Base-by-base conservation (phyloP, 2,888 invertebrate species). In the Sarcophaga rosellei region DNA sequence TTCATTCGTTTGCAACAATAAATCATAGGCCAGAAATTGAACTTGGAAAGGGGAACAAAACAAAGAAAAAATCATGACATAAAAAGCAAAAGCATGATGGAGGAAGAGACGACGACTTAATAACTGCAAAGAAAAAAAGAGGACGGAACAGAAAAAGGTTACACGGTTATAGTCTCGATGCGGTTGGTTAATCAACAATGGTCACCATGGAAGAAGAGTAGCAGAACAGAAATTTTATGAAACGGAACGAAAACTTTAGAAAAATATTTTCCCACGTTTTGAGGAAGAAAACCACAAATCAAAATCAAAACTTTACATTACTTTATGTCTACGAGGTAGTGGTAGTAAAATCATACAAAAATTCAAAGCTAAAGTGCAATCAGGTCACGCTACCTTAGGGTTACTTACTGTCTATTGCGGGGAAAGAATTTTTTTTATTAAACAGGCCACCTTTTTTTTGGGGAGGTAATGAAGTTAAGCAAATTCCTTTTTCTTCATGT, bases 121-220 rank as follows among this genome's bases (percentile, higher is more conserved):
- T n/a, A 17, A 44, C 12, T 47, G 35, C 25, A 57, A 47, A 66
- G 47, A 72, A 72, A 59, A 35, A 25, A 10, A 44, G 4, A 75
- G 53, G 35, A 62, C 47, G 45, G n/a, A 73, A 72, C 25, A 73
- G 35, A 35, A 77, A 81, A 83, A 83, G 82, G 82, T 78, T 83
- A 78, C 66, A 73, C 66, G 44, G 68, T 81, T 76, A 23, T 35
- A 66, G 59, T 77, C 72, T 57, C 75, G 84, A 75, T 72, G 75
- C 76, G 79, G 66, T 84, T 84, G 84, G 81, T 65, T 84, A 57
- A 74, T 62, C 81, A 83, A 83, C 74, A 86, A 66, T 74, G 74
- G 20, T 70, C 35, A 59, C 74, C 77, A 84, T 45, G 47, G 35
- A 35, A 35, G 35, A n/a, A 76, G 25, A 11, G 20, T 35, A 35